Conservation (phyloP, 2,113 vertebrate genomes). For the Maccullochella peelii region DNA sequence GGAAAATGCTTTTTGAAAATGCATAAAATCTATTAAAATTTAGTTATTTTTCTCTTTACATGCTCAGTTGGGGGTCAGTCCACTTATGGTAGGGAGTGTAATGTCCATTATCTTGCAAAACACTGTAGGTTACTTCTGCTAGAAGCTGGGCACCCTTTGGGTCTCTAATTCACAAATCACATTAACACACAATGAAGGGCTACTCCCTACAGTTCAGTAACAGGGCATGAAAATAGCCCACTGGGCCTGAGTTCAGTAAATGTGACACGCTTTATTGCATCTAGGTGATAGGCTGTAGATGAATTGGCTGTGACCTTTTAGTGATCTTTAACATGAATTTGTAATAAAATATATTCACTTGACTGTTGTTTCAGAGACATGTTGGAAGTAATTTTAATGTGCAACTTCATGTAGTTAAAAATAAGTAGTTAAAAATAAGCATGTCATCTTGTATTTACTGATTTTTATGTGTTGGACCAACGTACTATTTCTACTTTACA, state of each 20-base stretch:
- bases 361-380: background rate
- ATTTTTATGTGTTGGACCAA: background rate
- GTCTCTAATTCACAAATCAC: constrained; percentile 28
- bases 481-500: background rate
- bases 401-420: background rate
- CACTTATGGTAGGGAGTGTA: background rate
- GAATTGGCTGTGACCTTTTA: background rate
- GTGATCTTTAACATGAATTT: background rate
- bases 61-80: too few relatives aligned
- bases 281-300: background rate
- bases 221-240: constrained; percentile 23
- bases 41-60: too few relatives aligned
- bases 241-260: background rate
- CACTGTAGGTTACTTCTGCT: background rate
- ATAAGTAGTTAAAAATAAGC: background rate
- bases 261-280: background rate
- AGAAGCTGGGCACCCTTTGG: constrained; percentile 13
- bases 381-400: background rate
- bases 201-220: constrained; percentile 16
- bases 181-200: constrained; percentile 40
- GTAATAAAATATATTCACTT: background rate
- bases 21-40: too few relatives aligned
- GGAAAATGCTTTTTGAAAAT: background rate
- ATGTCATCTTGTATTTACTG: background rate
- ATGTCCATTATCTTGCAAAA: background rate